Evolutionary conservation across 2,113 vertebrate genomes (phyloP).

Genomic region (Formicarius rufipectus): DNA sequence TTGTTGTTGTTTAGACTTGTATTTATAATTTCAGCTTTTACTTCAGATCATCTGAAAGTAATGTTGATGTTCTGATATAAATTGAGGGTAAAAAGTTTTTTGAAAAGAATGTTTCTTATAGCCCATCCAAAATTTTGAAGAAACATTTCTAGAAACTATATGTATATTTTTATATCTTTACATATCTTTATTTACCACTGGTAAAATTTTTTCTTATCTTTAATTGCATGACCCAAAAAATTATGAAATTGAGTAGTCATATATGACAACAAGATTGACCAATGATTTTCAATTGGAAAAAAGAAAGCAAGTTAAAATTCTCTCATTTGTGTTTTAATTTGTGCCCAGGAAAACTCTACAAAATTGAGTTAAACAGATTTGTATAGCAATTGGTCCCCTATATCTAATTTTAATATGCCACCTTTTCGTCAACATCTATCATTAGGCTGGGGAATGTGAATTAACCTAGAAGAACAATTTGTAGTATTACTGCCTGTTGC

Average conservation of each 20-base stretch:
- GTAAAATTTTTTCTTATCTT: neutral
- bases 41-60: neutral
- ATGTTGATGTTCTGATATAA: neutral
- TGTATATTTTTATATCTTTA: too few relatives aligned
- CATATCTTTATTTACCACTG: neutral
- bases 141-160: neutral
- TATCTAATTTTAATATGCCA: neutral
- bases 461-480: neutral
- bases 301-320: neutral
- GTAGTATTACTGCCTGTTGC: neutral
- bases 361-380: neutral
- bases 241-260: neutral
- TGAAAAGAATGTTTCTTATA: neutral
- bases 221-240: neutral
- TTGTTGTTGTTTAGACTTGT: neutral
- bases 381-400: neutral
- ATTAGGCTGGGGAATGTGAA: neutral
- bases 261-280: neutral
- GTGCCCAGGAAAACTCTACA: neutral
- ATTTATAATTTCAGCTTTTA: neutral
- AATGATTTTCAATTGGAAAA: neutral
- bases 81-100: neutral
- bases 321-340: neutral
- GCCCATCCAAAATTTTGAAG: neutral
- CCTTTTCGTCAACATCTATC: neutral